Conservation (phyloP, 2,888 invertebrate genomes). For the Molorchus minor region DNA sequence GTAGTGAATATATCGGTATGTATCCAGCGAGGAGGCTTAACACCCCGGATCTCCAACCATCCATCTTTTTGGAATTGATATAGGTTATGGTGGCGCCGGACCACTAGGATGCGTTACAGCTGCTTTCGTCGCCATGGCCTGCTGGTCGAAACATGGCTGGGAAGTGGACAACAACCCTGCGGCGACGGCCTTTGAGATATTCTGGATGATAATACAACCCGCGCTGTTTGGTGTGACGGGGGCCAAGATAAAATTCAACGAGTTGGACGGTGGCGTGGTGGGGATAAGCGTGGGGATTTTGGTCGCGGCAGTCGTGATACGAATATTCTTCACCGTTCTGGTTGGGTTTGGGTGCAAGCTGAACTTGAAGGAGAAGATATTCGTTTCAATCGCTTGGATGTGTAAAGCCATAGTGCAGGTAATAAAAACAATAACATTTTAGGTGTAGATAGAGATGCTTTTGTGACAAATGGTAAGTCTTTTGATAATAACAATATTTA, state of each 20-base stretch:
- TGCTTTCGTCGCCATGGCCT: conserved; percentile 82
- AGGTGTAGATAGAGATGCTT: no score
- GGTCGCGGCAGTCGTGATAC: conserved; percentile 70
- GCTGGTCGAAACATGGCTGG: conserved; percentile 87
- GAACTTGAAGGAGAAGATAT: conserved; percentile 89
- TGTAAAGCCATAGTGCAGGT: conserved; percentile 97
- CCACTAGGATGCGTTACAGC: conserved; percentile 86
- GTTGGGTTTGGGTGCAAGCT: conserved; percentile 82
- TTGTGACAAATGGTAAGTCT: no score
- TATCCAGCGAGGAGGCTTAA: conserved; percentile 81
- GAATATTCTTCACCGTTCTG: conserved; percentile 73
- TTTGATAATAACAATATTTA: no score
- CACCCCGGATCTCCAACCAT: no score
- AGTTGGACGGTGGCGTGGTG: conserved; percentile 75
- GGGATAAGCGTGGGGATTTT: conserved; percentile 76
- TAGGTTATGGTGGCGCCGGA: conserved; percentile 77
- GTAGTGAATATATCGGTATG: conserved; percentile 61
- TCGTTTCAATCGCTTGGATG: conserved; percentile 91
- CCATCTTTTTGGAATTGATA: no score
- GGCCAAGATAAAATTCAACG: conserved; percentile 83
- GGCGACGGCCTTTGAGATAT: conserved; percentile 85
- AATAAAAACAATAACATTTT: no score
- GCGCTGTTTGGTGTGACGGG: conserved; percentile 94
- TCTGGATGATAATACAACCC: conserved; percentile 97
- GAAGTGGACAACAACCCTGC: conserved; percentile 88